Base-by-base conservation (phyloP, 2,113 vertebrate species). In the Butorides virescens region DNA sequence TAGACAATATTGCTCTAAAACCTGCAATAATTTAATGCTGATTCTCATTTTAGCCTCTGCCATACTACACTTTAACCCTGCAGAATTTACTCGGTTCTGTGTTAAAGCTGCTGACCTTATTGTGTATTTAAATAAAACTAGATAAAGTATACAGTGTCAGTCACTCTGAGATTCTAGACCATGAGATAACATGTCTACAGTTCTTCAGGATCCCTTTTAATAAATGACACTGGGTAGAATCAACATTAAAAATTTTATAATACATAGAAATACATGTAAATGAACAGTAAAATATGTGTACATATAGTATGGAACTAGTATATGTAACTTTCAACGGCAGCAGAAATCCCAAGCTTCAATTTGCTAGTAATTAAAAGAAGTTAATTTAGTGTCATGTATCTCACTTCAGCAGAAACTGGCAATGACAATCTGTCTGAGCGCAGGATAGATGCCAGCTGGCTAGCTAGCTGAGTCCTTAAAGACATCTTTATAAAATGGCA, bases 401-500 rank as follows among this genome's bases (percentile, higher is more conserved):
- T 92, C 67, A 67, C 39, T 92, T 95, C 93, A 90, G 82, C 85
- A 90, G 88, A 90, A 93, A 88, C 26, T 67, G 63, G 39, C 67
- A 88, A 80, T 18, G 47, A 70, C 68, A 80, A 58, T 86, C 71
- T 82, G 71, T 86, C 81, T 93, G 37, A 70, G 7, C 19, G 16
- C 61, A 88, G 79, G 68, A 93, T 11, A 87, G 79, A 88, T 95
- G 82, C 93, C 92, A 93, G 72, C 67, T 90, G 92, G 67, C 63
- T 77, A 44, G 50, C 67, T 76, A 90, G 61, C 37, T 1, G 1
- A 77, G 25, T 84, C 72, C 65, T 93, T 88, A 93, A 95, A 91
- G 75, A 56, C 37, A 66, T 86, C 67, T 95, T 92, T 95, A 88
- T 93, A 91, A 97, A 94, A 94, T 6, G 37, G 42, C 63, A 93